These are phyloP conservation scores for Seriola rivoliana DNA, from an alignment of 2,113 vertebrate species.

Conservation along the genomic window DNA sequence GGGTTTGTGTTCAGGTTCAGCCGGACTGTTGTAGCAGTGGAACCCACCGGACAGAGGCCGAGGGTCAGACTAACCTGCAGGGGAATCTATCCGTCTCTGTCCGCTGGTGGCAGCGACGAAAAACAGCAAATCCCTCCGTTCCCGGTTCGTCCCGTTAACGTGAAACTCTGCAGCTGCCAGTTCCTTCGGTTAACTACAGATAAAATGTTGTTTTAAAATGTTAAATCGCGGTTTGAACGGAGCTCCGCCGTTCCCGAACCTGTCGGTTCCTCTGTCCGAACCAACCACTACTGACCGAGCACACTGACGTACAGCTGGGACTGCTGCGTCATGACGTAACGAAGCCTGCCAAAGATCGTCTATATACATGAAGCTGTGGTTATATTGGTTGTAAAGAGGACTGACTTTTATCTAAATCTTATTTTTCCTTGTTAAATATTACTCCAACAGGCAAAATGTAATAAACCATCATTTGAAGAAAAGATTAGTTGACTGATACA, in stretches of 20 bases:
- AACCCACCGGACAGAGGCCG: conserved; percentile 32
- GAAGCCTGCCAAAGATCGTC: not conserved
- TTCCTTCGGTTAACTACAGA: accelerated
- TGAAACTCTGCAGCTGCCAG: accelerated
- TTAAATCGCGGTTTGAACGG: not conserved
- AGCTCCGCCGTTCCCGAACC: not conserved
- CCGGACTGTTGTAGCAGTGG: not conserved
- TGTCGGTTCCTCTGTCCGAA: not conserved
- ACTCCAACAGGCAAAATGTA: too few species aligned
- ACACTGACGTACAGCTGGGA: conserved; percentile 37
- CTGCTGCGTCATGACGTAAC: conserved; percentile 59
- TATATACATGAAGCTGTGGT: not conserved
- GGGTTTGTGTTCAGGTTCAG: not conserved
- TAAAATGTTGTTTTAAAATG: not conserved
- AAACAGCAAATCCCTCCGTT: accelerated
- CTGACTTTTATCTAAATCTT: not conserved
- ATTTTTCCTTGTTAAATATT: too few species aligned
- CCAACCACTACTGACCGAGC: not conserved
- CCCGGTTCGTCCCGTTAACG: not conserved
- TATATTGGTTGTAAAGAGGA: not conserved
- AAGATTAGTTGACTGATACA: too few species aligned
- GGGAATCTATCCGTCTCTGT: conserved; percentile 8
- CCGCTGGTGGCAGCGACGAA: not conserved
- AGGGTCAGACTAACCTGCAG: conserved; percentile 55
- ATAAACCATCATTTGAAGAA: too few species aligned